Percentiles rank a stretch among this genome's conserved stretches.
phyloP scores from a whole-genome alignment of 1,140 invertebrate species.

The Drosophila ogumai region DNA sequence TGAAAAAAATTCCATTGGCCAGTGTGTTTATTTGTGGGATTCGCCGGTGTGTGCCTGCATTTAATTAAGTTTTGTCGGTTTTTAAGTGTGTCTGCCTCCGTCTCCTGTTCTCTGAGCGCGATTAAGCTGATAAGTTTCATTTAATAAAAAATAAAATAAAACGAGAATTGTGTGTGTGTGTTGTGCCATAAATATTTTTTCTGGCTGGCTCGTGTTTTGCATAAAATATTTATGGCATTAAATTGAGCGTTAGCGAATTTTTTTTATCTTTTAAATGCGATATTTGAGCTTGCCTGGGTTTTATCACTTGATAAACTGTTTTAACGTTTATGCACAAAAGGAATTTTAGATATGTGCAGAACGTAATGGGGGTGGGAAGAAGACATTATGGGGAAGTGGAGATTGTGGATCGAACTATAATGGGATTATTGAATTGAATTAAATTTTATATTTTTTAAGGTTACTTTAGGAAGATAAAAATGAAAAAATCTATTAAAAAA shows the following conservation, averaged over 20 bases:
- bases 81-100: slow-evolving; percentile 38
- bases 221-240: slow-evolving; percentile 74
- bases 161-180: neutral
- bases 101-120: slow-evolving; percentile 12
- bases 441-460: neutral
- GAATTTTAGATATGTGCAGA: slow-evolving; percentile 30
- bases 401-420: neutral
- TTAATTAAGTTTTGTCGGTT: slow-evolving; percentile 78
- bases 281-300: slow-evolving; percentile 30
- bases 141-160: slow-evolving; percentile 31
- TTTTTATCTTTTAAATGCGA: slow-evolving; percentile 11
- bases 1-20: slow-evolving; percentile 37
- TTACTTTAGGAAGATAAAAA: neutral
- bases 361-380: neutral
- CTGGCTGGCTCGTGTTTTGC: slow-evolving; percentile 45
- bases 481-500: no score
- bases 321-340: slow-evolving; percentile 45
- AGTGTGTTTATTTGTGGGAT: slow-evolving; percentile 47
- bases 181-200: slow-evolving; percentile 41
- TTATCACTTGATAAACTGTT: slow-evolving; percentile 58
- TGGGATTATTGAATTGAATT: neutral
- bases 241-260: slow-evolving; percentile 58
- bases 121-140: slow-evolving; percentile 69
- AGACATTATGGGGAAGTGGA: neutral
- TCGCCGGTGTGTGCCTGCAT: slow-evolving; percentile 49